Evolutionary conservation across 1,140 invertebrate species (phyloP).

Genomic region (Ganaspis sp.): DNA sequence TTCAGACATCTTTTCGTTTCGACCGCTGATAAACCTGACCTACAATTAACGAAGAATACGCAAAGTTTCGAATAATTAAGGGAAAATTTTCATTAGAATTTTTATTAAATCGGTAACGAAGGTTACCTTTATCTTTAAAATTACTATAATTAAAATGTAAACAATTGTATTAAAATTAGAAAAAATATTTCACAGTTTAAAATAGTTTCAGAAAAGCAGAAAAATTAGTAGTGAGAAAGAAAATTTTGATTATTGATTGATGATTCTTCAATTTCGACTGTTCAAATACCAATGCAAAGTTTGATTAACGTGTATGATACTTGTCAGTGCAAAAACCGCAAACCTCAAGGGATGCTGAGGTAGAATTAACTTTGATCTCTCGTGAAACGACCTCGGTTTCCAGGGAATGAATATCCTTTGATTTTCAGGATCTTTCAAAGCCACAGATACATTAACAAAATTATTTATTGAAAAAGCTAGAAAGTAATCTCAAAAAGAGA

Average conservation of each 20-base stretch:
- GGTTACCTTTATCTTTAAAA: too few species aligned
- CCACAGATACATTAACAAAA: background rate
- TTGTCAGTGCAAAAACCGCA: background rate
- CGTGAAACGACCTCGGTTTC: background rate
- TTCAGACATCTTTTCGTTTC: constrained; percentile 23
- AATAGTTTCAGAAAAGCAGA: too few species aligned
- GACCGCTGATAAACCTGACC: constrained; percentile 32
- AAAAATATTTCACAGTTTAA: too few species aligned
- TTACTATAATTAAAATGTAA: too few species aligned
- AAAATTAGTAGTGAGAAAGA: too few species aligned
- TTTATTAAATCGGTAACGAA: background rate
- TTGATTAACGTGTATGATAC: too few species aligned
- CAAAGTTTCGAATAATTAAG: constrained; percentile 45
- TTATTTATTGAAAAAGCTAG: too few species aligned
- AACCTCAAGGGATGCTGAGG: background rate
- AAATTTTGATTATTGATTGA: too few species aligned
- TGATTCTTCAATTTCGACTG: too few species aligned
- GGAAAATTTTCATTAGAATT: constrained; percentile 33
- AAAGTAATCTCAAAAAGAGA: too few species aligned
- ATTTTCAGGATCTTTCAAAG: background rate
- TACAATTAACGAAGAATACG: constrained; percentile 39
- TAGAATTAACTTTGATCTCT: background rate
- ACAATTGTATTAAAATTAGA: too few species aligned
- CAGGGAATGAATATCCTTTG: background rate
- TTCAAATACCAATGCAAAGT: too few species aligned